phyloP scores from a whole-genome alignment of 2,888 invertebrate species.

The Melanchra persicariae region DNA sequence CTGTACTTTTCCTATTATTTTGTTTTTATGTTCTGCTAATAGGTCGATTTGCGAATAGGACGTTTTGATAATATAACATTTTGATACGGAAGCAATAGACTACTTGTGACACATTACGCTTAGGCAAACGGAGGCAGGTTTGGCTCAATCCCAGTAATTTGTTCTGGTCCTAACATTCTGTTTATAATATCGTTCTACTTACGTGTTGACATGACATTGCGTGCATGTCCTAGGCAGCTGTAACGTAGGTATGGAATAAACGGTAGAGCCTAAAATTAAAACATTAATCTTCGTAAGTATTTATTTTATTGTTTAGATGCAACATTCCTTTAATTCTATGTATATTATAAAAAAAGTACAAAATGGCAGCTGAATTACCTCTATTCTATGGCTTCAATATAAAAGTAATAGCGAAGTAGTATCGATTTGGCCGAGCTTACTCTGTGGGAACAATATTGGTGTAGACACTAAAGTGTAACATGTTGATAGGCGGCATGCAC shows the following conservation, averaged over 20 bases:
- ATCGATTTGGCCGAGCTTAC: slow-evolving; percentile 87
- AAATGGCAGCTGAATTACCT: slow-evolving; percentile 85
- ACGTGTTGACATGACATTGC: slow-evolving; percentile 71
- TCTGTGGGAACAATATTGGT: slow-evolving; percentile 89
- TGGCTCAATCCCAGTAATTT: slow-evolving; percentile 61
- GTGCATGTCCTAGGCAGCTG: slow-evolving; percentile 85
- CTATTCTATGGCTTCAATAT: slow-evolving; percentile 73
- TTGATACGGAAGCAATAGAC: too few species aligned
- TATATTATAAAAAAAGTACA: slow-evolving; percentile 76
- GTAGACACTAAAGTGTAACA: slow-evolving; percentile 72
- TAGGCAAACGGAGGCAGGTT: slow-evolving; percentile 68
- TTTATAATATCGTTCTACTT: slow-evolving; percentile 58
- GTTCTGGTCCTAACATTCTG: slow-evolving; percentile 48
- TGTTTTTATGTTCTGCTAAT: too few species aligned
- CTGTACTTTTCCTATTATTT: too few species aligned
- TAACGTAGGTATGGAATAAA: slow-evolving; percentile 78
- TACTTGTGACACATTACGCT: slow-evolving; percentile 58
- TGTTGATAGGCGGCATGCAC: slow-evolving; percentile 78
- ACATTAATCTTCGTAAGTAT: slow-evolving; percentile 70
- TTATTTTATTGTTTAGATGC: slow-evolving; percentile 74
- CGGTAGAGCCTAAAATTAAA: slow-evolving; percentile 72
- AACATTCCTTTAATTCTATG: slow-evolving; percentile 74
- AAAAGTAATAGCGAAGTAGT: slow-evolving; percentile 69
- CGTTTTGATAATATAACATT: too few species aligned
- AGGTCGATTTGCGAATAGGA: too few species aligned